Evolutionary conservation across 2,797 vertebrate genomes (phyloP).

Genomic region (Odontamblyopus lacepedii): DNA sequence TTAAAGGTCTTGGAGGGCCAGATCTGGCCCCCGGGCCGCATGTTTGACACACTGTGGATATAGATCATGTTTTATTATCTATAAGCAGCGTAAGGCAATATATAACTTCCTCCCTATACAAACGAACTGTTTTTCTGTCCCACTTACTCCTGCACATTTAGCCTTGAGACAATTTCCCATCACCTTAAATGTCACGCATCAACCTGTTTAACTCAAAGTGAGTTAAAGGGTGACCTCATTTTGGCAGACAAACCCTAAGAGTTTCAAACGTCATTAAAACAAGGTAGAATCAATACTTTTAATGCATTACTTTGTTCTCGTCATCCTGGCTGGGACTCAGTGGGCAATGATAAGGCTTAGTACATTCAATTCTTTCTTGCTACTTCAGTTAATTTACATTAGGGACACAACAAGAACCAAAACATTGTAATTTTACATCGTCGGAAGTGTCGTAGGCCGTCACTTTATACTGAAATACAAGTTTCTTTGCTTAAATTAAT

Average conservation of each 20-base stretch:
- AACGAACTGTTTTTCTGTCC: neutral
- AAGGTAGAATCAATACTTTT: constrained; percentile 1
- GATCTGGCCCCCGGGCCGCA: no score
- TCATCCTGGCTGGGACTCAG: neutral
- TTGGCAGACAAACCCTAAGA: constrained; percentile 6
- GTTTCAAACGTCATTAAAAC: constrained; percentile 4
- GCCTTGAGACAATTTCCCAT: neutral
- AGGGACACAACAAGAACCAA: neutral
- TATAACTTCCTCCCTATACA: neutral
- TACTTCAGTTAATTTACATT: constrained; percentile 26
- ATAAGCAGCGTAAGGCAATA: neutral
- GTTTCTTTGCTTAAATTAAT: no score
- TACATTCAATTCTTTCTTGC: constrained; percentile 32
- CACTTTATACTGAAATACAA: no score
- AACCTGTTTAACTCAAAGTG: neutral
- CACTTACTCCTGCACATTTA: neutral
- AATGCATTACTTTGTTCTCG: constrained; percentile 1
- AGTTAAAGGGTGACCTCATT: neutral
- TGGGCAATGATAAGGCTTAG: constrained; percentile 18
- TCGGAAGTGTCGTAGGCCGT: no score
- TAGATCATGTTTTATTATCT: constrained; percentile 15
- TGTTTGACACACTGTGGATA: constrained; percentile 18
- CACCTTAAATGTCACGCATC: neutral
- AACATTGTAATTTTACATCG: no score
- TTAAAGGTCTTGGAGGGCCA: no score